A percentile compares a stretch with the other conserved stretches of the same genome.
These are phyloP conservation scores for Mustelus asterias DNA, from an alignment of 2,113 vertebrate genomes.

Conservation along the genomic window DNA sequence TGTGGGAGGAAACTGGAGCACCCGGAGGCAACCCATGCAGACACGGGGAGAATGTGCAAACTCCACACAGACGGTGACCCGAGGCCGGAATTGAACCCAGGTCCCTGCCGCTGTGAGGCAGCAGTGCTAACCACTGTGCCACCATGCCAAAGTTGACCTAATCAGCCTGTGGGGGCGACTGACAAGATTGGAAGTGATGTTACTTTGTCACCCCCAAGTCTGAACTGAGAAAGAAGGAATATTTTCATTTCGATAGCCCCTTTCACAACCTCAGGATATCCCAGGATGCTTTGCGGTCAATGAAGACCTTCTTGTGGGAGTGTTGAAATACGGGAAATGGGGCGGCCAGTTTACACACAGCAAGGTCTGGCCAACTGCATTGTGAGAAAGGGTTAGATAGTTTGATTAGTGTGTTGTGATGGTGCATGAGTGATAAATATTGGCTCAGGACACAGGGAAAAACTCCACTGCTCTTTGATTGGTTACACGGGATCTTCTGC, in stretches of 20 bases:
- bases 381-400: background rate
- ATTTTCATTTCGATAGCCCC: background rate
- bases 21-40: too few relatives aligned
- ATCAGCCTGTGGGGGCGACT: background rate
- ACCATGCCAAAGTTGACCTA: background rate
- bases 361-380: background rate
- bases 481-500: background rate
- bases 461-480: background rate
- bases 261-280: background rate
- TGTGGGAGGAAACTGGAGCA: too few relatives aligned
- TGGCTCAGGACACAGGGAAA: background rate
- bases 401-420: background rate
- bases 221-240: background rate
- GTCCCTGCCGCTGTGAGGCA: too few relatives aligned
- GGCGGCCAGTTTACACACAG: background rate
- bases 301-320: too few relatives aligned
- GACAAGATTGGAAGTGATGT: background rate
- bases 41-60: too few relatives aligned
- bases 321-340: background rate
- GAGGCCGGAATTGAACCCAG: too few relatives aligned
- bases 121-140: too few relatives aligned
- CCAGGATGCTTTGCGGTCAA: background rate
- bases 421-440: background rate
- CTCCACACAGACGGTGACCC: too few relatives aligned
- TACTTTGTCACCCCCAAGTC: background rate